Conservation (phyloP, 2,888 invertebrate species). For the Drosophila putrida region DNA sequence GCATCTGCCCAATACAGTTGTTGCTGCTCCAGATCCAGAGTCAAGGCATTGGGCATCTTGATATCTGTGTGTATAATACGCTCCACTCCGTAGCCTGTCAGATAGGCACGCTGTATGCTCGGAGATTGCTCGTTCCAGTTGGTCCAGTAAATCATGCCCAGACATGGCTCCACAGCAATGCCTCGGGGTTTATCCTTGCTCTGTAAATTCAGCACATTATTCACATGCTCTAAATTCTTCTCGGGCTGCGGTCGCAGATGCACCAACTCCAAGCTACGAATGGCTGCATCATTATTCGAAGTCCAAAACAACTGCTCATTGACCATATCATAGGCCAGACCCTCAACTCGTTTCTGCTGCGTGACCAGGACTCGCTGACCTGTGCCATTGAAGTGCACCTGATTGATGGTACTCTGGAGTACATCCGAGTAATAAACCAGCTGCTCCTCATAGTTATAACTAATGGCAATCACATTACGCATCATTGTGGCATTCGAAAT, state of each 20-base stretch:
- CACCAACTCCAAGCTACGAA: constrained; percentile 85
- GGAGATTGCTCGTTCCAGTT: constrained; percentile 95
- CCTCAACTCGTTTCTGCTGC: constrained; percentile 94
- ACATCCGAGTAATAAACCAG: constrained; percentile 95
- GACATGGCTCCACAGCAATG: constrained; percentile 94
- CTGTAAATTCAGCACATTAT: constrained; percentile 88
- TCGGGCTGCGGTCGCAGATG: constrained; percentile 65
- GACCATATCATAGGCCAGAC: constrained; percentile 91
- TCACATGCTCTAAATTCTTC: constrained; percentile 86
- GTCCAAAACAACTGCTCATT: constrained; percentile 93
- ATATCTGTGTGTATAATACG: constrained; percentile 92
- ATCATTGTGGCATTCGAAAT: constrained; percentile 91
- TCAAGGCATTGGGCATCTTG: constrained; percentile 94
- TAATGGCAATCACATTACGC: constrained; percentile 94
- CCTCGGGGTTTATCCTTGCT: constrained; percentile 93
- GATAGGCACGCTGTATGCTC: constrained; percentile 91
- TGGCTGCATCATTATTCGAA: constrained; percentile 91
- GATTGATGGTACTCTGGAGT: constrained; percentile 93
- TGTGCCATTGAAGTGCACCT: constrained; percentile 92
- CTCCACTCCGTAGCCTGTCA: constrained; percentile 89
- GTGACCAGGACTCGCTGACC: constrained; percentile 90
- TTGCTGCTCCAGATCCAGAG: constrained; percentile 91
- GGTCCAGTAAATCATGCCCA: constrained; percentile 91
- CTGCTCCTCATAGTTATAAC: constrained; percentile 90
- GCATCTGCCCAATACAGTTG: constrained; percentile 95